Evolutionary conservation across 2,888 invertebrate species (phyloP), one percentile per base, ranked within the genome.

Genomic region (Apodemia mormo): DNA sequence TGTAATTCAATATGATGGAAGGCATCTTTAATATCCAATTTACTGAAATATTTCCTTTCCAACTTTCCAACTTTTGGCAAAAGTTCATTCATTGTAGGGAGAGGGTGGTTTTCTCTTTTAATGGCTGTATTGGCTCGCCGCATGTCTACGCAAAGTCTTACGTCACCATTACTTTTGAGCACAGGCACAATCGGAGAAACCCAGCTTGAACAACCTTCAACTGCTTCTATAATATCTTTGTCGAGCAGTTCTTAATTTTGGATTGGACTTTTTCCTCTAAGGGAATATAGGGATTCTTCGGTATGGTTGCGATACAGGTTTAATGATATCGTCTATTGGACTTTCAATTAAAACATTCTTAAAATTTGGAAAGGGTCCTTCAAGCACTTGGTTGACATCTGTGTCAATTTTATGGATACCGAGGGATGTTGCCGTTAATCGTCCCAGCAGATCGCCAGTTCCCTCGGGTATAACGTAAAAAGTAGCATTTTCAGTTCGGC

Each of bases 381-480:
- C 33, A 56, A 64, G 37, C 12, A 74, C 68, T 12, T 70, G 43
- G 68, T 75, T 71, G 12, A 73, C 52, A 49, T 61, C 61, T n/a
- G 69, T 8, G 7, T 71, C 68, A 2, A 75, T 37, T 68, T 71
- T 70, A 8, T 75, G 64, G 29, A 76, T 69, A 8, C 73, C 74
- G 4, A 76, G 67, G 12, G 40, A 40, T 0, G 69, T 65, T 30
- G 72, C 76, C 12, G 74, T 71, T 14, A 45, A 65, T 69, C 72
- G 74, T 7, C 78, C 77, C 4, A 77, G 58, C 65, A 77, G 49
- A 65, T 77, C 71, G n/a, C 75, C 65, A 6, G 77, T 69, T 3
- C 75, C 77, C 30, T 73, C 66, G 45, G 65, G 40, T n/a, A 77
- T 72, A 5, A 77, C 77, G 61, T 76, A 76, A 66, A 77, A 71